Evolutionary conservation across 2,797 vertebrate genomes (phyloP).

Genomic region (Melanotaenia maccullochi): DNA sequence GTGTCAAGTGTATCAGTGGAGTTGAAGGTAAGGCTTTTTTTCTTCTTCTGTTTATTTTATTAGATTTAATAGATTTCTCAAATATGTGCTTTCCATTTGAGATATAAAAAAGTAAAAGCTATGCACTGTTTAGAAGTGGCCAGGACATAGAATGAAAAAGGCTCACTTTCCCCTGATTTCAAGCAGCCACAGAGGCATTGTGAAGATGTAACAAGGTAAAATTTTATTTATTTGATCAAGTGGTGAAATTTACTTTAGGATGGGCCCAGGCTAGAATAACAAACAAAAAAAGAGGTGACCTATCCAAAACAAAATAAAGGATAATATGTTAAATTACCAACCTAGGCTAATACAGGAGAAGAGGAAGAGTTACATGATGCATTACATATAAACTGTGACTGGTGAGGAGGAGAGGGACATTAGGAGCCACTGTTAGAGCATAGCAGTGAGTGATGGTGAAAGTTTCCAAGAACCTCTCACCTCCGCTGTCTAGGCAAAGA

Average conservation of each 20-base stretch:
- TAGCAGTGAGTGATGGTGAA: background rate
- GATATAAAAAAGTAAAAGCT: background rate
- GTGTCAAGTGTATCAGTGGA: conserved; percentile 98
- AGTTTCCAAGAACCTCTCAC: background rate
- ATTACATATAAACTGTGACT: background rate
- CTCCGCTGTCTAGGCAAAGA: background rate
- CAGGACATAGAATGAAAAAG: background rate
- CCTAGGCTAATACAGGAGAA: background rate
- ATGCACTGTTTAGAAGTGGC: background rate
- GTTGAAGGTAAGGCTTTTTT: conserved; percentile 87
- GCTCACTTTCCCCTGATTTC: background rate
- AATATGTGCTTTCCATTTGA: background rate
- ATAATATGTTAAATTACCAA: background rate
- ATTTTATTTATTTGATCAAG: too few species aligned
- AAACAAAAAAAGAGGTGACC: too few species aligned
- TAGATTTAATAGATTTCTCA: background rate
- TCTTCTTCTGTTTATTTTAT: background rate
- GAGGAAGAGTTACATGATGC: background rate
- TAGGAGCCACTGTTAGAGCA: background rate
- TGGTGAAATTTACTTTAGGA: too few species aligned
- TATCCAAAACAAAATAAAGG: background rate
- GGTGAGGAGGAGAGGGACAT: background rate
- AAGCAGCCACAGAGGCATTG: background rate
- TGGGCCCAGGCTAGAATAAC: too few species aligned
- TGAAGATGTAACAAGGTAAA: too few species aligned